Base-by-base conservation (phyloP, 2,797 vertebrate species). In the Poeciliopsis presidionis region DNA sequence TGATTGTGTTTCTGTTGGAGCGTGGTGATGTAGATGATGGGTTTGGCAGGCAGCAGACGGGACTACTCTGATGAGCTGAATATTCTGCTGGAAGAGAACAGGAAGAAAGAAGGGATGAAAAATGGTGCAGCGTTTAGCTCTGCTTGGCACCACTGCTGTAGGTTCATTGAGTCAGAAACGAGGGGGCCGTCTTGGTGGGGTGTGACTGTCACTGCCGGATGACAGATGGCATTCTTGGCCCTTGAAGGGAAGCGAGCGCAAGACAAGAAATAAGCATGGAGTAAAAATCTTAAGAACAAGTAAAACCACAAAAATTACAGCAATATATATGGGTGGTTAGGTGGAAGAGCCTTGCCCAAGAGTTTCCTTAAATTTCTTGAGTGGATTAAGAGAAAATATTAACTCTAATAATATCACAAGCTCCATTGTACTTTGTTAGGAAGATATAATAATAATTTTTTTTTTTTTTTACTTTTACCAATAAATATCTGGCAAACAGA, bases 161-260 rank as follows among this genome's bases (percentile, higher is more conserved):
- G 88, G 86, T 91, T 94, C 87, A 89, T 76, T 84, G 86, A 91
- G 84, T 91, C 90, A 86, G 87, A 93, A 91, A 89, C 73, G 57
- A 84, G 82, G 86, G 74, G 81, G 83, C 80, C 36, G 77, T 86
- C 79, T 81, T 90, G 80, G 84, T 81, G 73, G 83, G 86, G 82
- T 86, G 87, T 81, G 76, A 90, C 89, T 88, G 87, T 89, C 87
- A 77, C 72, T 33, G 85, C 73, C 49, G 77, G 82, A 87, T 90
- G 78, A 90, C 85, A 61, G 86, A 90, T 90, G 83, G 83, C 75
- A 75, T 89, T 81, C 55, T 45, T 20, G 80, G 74, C 72, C 79
- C 88, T 81, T 78, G 13, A 78, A 89, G 86, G 73, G 71, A 69
- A 73, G 72, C 61, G n/a, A 70, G 41, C 7, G 3, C 14, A 12